A percentile compares a stretch with the other conserved stretches of the same genome.
Evolutionary conservation across 2,797 vertebrate species (phyloP).

Genomic region (Rhinella marina): DNA sequence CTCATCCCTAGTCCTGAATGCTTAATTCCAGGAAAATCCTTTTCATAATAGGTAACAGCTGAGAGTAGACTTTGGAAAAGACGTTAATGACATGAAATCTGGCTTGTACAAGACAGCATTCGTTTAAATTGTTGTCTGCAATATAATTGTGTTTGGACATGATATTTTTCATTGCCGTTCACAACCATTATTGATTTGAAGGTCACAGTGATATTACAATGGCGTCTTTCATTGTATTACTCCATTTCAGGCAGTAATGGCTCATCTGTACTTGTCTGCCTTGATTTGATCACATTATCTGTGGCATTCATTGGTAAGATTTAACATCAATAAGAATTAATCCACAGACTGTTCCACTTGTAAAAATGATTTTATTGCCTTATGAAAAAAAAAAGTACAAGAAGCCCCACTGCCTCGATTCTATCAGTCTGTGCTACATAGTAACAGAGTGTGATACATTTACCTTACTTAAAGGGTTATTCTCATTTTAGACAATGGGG

Average conservation of each 20-base stretch:
- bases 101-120: background rate
- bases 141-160: background rate
- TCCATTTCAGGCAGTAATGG: slow-evolving; percentile 68
- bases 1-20: too few species aligned
- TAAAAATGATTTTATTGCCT: slow-evolving; percentile 55
- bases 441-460: background rate
- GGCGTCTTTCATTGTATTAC: slow-evolving; percentile 58
- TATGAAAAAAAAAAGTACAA: background rate
- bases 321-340: slow-evolving; percentile 76
- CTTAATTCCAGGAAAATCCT: background rate
- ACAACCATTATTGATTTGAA: slow-evolving; percentile 46
- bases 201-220: slow-evolving; percentile 36
- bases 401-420: background rate
- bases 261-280: slow-evolving; percentile 70
- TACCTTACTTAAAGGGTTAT: background rate
- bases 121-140: background rate
- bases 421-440: background rate
- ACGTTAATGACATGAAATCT: background rate
- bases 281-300: slow-evolving; percentile 70
- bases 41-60: background rate
- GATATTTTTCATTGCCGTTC: slow-evolving; percentile 44
- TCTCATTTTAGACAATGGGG: too few species aligned
- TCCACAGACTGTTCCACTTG: slow-evolving; percentile 63
- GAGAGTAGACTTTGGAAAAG: background rate
- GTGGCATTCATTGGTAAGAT: slow-evolving; percentile 67